These are phyloP conservation scores for Fulica atra DNA, from an alignment of 2,113 vertebrate species.

Conservation along the genomic window DNA sequence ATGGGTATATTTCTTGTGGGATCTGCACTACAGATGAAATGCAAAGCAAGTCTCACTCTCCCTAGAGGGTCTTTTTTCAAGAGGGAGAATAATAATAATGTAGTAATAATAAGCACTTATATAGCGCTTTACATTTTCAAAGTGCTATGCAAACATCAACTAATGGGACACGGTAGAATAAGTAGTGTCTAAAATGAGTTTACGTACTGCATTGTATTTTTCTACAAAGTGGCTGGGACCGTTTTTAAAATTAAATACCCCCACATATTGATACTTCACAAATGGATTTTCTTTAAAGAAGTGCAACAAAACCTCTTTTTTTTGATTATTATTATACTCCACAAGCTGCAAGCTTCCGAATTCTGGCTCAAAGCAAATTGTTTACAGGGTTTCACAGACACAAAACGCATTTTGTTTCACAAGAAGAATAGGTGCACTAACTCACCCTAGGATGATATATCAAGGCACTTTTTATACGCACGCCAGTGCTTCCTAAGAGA, in stretches of 20 bases:
- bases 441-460: constrained; percentile 38
- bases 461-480: constrained; percentile 11
- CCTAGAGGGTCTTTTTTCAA: constrained; percentile 61
- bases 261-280: constrained; percentile 15
- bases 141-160: constrained; percentile 56
- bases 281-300: constrained; percentile 34
- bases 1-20: constrained; percentile 29
- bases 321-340: neutral
- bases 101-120: constrained; percentile 73
- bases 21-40: constrained; percentile 49
- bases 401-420: constrained; percentile 42
- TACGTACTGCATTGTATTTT: constrained; percentile 56
- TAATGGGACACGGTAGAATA: constrained; percentile 67
- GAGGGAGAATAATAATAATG: constrained; percentile 69
- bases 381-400: constrained; percentile 55
- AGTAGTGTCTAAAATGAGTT: constrained; percentile 67
- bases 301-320: neutral
- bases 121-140: constrained; percentile 70
- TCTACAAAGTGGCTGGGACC: constrained; percentile 33
- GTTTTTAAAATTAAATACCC: constrained; percentile 49
- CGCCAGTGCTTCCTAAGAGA: constrained; percentile 34
- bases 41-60: constrained; percentile 56
- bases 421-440: constrained; percentile 58
- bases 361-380: constrained; percentile 15
- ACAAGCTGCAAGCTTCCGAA: neutral